Percentiles rank a stretch among this genome's conserved stretches.
These are phyloP conservation scores for Vidua chalybeata DNA, from an alignment of 2,113 vertebrate species.

Conservation along the genomic window DNA sequence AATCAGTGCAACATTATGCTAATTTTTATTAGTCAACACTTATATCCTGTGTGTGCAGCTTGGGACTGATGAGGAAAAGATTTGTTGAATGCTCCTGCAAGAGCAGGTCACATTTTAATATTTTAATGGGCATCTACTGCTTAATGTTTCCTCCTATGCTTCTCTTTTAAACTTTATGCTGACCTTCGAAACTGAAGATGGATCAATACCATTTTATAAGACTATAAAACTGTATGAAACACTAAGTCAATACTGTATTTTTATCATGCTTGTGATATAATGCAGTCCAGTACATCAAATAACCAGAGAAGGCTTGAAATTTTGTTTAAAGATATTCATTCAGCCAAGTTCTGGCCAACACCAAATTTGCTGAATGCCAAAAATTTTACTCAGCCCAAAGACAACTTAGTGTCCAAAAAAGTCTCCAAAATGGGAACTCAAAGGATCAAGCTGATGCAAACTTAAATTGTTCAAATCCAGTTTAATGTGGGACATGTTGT, in stretches of 20 bases:
- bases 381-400: neutral
- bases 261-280: constrained; percentile 13
- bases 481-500: neutral
- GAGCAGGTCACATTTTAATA: constrained; percentile 15
- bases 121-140: neutral
- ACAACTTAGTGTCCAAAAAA: neutral
- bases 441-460: neutral
- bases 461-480: neutral
- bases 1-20: neutral
- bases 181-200: constrained; percentile 41
- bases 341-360: neutral
- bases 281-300: constrained; percentile 4
- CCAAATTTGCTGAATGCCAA: neutral
- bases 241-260: constrained; percentile 53
- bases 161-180: constrained; percentile 38
- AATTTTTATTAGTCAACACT: constrained; percentile 1
- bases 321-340: neutral
- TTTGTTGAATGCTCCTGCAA: neutral
- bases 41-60: neutral
- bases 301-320: neutral
- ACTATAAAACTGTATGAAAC: constrained; percentile 46
- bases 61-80: neutral
- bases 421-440: rapidly evolving
- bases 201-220: constrained; percentile 65
- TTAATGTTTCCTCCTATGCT: constrained; percentile 6